Evolutionary conservation across 2,797 vertebrate species (phyloP).

Genomic region (Eospalax fontanierii): DNA sequence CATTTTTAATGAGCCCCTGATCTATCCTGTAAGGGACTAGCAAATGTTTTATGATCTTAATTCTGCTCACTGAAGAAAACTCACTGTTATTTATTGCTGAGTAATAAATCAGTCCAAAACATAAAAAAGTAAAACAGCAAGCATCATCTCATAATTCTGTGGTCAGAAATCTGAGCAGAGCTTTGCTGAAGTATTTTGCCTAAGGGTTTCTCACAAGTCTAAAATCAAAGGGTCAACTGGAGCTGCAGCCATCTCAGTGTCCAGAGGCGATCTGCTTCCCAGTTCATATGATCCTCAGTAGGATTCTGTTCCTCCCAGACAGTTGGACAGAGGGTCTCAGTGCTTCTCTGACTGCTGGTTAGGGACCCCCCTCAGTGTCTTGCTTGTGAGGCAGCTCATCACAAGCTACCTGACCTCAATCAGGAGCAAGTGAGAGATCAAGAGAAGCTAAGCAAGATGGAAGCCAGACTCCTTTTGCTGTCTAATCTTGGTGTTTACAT

Average conservation of each 20-base stretch:
- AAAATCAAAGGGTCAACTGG: neutral
- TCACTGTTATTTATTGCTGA: neutral
- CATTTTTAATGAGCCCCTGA: too few species aligned
- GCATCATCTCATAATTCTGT: neutral
- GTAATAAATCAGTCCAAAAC: constrained; percentile 23
- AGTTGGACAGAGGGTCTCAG: neutral
- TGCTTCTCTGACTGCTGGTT: neutral
- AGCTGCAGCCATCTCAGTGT: neutral
- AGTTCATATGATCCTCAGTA: neutral
- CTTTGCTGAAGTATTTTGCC: neutral
- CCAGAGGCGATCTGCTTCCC: neutral
- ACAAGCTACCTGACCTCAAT: too few species aligned
- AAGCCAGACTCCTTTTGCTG: too few species aligned
- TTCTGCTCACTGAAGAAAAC: neutral
- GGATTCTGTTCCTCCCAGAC: neutral
- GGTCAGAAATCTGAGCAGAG: neutral
- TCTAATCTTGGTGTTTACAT: too few species aligned
- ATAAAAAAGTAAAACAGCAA: constrained; percentile 25
- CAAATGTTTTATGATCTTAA: constrained; percentile 22
- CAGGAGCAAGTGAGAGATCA: too few species aligned
- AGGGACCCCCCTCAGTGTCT: neutral
- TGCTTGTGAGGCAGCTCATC: too few species aligned
- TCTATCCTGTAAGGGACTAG: too few species aligned
- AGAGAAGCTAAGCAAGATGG: too few species aligned
- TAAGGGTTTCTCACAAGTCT: neutral